A percentile compares a stretch with the other conserved stretches of the same genome.
Conservation (phyloP, 2,113 vertebrate genomes). For the Apus apus region DNA sequence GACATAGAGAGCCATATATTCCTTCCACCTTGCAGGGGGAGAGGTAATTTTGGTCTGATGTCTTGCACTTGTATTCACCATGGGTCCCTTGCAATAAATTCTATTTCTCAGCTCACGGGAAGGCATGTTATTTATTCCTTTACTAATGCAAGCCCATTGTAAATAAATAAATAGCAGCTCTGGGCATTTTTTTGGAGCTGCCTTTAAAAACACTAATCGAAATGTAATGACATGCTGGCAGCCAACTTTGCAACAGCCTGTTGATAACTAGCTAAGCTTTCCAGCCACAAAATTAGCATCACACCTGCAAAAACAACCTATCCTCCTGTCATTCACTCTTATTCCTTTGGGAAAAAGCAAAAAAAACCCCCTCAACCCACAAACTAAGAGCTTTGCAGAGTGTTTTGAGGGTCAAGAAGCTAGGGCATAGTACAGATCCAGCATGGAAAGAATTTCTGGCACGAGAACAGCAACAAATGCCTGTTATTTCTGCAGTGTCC, state of each 20-base stretch:
- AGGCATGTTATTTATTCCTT: constrained; percentile 18
- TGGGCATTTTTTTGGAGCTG: constrained; percentile 12
- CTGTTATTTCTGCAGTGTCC: neutral
- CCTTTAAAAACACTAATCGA: constrained; percentile 54
- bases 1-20: neutral
- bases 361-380: neutral
- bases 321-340: neutral
- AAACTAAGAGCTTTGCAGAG: neutral
- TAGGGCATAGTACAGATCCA: neutral
- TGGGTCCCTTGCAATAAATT: neutral
- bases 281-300: constrained; percentile 51
- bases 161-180: constrained; percentile 53
- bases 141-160: constrained; percentile 25
- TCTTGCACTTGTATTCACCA: neutral
- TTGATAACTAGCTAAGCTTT: constrained; percentile 37
- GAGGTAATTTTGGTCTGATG: neutral
- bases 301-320: neutral
- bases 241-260: constrained; percentile 7
- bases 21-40: neutral
- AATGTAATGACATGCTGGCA: constrained; percentile 60
- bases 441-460: neutral
- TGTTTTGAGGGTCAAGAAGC: neutral
- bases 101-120: neutral
- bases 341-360: neutral
- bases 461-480: neutral